These are phyloP conservation scores for Globia sparganii DNA, from an alignment of 2,888 invertebrate species.

Conservation along the genomic window DNA sequence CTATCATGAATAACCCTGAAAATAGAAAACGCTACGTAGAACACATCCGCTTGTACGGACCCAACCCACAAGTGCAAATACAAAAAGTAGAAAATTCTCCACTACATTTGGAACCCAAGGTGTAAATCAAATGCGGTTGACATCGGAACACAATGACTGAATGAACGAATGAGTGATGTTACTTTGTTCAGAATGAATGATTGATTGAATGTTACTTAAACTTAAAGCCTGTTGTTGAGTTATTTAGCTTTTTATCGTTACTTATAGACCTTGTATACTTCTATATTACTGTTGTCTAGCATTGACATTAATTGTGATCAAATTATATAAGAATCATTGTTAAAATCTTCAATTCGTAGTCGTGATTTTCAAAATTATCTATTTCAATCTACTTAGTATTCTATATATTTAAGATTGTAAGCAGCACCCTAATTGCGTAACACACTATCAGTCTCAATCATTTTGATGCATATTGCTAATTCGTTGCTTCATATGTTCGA, in stretches of 20 bases:
- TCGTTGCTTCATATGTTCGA: neutral
- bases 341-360: constrained; percentile 29
- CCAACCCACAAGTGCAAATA: constrained; percentile 63
- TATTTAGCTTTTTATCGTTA: constrained; percentile 58
- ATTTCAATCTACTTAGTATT: constrained; percentile 29
- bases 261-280: constrained; percentile 43
- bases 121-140: constrained; percentile 52
- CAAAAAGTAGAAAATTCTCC: constrained; percentile 69
- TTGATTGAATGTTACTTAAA: constrained; percentile 47
- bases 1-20: constrained; percentile 90
- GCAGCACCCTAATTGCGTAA: neutral
- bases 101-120: constrained; percentile 73
- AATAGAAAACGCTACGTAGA: constrained; percentile 80
- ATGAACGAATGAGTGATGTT: constrained; percentile 56
- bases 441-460: neutral
- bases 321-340: constrained; percentile 52
- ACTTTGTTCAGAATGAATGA: constrained; percentile 49
- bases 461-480: neutral
- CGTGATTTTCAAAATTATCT: constrained; percentile 19
- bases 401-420: constrained; percentile 29
- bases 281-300: constrained; percentile 37
- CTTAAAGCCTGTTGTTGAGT: constrained; percentile 56
- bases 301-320: constrained; percentile 62
- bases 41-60: constrained; percentile 74
- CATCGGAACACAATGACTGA: constrained; percentile 31